phyloP scores from a whole-genome alignment of 2,797 vertebrate genomes.

The Microtus agrestis region DNA sequence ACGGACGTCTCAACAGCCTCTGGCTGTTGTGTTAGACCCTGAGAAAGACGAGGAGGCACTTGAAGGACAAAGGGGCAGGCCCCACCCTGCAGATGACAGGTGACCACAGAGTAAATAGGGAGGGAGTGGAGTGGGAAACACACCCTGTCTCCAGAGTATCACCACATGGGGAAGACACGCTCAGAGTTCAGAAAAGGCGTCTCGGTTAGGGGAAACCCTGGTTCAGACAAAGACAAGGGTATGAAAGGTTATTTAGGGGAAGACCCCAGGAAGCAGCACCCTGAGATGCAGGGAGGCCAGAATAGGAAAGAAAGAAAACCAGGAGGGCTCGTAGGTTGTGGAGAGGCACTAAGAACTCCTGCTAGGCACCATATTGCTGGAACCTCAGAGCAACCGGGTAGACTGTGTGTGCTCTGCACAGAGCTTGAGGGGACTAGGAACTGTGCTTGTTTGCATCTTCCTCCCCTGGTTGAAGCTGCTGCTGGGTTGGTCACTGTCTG shows the following conservation, averaged over 20 bases:
- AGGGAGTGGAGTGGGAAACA: no score
- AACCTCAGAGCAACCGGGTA: neutral
- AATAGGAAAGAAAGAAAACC: neutral
- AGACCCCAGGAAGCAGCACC: neutral
- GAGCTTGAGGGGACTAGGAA: neutral
- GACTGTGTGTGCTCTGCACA: neutral
- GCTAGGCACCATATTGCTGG: neutral
- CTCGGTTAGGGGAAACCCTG: neutral
- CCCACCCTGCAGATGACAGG: neutral
- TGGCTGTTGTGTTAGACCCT: neutral
- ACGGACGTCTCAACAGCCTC: neutral
- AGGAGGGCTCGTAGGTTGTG: fast-evolving
- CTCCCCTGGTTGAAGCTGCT: neutral
- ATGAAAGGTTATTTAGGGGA: neutral
- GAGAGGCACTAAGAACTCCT: no score
- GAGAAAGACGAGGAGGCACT: no score
- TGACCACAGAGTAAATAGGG: neutral
- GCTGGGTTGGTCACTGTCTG: neutral
- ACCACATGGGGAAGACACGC: neutral
- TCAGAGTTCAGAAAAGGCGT: neutral
- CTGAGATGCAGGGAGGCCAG: neutral
- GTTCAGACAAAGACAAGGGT: neutral
- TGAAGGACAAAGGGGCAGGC: neutral
- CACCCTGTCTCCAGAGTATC: neutral
- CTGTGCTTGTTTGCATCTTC: neutral